Conservation (phyloP, 2,797 vertebrate species). For the Macrochelys suwanniensis region DNA sequence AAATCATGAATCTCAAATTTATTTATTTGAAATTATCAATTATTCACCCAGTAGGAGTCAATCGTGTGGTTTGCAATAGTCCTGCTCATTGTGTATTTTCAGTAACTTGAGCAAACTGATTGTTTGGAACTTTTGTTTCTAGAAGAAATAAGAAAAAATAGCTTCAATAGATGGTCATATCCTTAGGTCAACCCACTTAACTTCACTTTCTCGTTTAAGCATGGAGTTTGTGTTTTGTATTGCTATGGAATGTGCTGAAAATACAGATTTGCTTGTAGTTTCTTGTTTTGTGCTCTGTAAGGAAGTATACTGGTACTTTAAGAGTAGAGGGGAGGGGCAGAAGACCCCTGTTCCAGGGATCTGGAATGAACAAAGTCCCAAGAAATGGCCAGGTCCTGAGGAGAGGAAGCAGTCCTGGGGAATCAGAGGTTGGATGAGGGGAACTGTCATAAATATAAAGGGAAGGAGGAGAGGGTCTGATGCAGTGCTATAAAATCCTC, state of each 20-base stretch:
- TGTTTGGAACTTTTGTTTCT: constrained; percentile 55
- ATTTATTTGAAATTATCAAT: neutral
- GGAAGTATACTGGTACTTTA: too few relatives aligned
- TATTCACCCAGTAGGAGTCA: constrained; percentile 52
- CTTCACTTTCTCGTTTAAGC: constrained; percentile 24
- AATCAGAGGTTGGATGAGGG: too few relatives aligned
- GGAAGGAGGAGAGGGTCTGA: too few relatives aligned
- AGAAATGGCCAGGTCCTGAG: too few relatives aligned
- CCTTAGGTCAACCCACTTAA: constrained; percentile 36
- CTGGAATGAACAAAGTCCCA: too few relatives aligned
- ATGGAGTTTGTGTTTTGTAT: constrained; percentile 28
- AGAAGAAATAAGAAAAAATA: constrained; percentile 41
- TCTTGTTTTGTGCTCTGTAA: too few relatives aligned
- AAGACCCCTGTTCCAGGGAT: too few relatives aligned
- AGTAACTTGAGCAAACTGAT: constrained; percentile 17
- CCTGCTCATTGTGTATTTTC: neutral
- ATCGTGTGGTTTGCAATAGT: constrained; percentile 28
- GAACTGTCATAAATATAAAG: too few relatives aligned
- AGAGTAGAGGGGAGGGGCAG: too few relatives aligned
- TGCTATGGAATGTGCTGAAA: constrained; percentile 37
- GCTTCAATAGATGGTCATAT: constrained; percentile 58
- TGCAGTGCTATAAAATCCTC: too few relatives aligned
- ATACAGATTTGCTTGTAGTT: constrained; percentile 18
- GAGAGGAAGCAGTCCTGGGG: too few relatives aligned
- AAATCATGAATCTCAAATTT: neutral